These are phyloP conservation scores for Crotalus helleri DNA, from an alignment of 2,113 vertebrate genomes.

Conservation along the genomic window DNA sequence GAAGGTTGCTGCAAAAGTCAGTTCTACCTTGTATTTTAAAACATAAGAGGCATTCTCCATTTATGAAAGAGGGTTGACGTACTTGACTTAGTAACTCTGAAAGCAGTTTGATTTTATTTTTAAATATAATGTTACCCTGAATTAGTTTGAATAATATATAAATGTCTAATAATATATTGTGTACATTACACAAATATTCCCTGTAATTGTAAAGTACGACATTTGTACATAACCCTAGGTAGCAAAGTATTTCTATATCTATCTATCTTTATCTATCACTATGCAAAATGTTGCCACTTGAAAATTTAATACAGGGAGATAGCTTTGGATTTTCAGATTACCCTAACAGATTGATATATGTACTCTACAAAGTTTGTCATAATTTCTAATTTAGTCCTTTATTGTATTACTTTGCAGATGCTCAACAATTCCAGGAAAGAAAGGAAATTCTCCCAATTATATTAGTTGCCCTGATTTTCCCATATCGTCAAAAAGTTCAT, in stretches of 20 bases:
- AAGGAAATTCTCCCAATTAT: not conserved
- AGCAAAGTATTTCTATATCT: not conserved
- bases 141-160: not conserved
- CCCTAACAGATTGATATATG: slow-evolving; percentile 12
- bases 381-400: not conserved
- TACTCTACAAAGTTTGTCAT: not conserved
- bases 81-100: not conserved
- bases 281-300: slow-evolving; percentile 6
- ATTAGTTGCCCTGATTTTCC: not conserved
- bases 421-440: not conserved
- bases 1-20: not conserved
- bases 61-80: not conserved
- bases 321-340: not conserved
- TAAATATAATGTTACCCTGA: not conserved
- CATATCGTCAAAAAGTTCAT: not conserved
- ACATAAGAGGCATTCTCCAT: not conserved
- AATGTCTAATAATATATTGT: not conserved
- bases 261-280: not conserved
- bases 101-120: not conserved
- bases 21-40: not conserved
- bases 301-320: not conserved
- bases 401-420: not conserved
- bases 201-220: not conserved
- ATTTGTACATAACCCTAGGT: not conserved
- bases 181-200: not conserved